Percentiles rank a stretch among this genome's conserved stretches.
Conservation (phyloP, 35 echinoderm and acorn worm genomes). For the Patiria miniata region DNA sequence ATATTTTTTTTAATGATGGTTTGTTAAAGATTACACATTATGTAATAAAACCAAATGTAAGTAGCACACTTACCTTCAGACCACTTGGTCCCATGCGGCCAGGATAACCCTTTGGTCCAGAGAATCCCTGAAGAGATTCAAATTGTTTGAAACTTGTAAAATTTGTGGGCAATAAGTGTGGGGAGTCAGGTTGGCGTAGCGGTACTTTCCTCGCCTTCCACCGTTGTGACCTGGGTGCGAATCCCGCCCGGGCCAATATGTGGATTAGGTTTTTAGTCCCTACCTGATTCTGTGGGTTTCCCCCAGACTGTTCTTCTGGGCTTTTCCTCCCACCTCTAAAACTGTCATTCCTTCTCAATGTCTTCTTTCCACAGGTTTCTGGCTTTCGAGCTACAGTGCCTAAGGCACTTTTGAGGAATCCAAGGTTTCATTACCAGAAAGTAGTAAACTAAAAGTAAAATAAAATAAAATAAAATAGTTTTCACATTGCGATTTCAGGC, state of each 20-base stretch:
- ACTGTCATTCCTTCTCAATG: neutral
- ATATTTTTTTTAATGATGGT: neutral
- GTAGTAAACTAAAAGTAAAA: too few relatives aligned
- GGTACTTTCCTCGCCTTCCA: too few relatives aligned
- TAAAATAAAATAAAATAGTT: too few relatives aligned
- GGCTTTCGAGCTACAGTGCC: neutral
- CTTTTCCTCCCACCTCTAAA: too few relatives aligned
- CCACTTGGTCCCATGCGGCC: constrained; percentile 17
- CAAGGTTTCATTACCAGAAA: too few relatives aligned
- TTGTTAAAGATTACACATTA: neutral
- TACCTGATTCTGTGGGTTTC: too few relatives aligned
- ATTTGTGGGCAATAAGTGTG: neutral
- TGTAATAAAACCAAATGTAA: neutral
- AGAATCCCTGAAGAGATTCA: neutral
- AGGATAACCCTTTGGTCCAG: neutral
- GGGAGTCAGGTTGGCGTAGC: neutral
- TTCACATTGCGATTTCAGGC: too few relatives aligned
- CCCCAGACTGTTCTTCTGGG: too few relatives aligned
- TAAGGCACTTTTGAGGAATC: too few relatives aligned
- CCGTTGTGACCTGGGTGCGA: too few relatives aligned
- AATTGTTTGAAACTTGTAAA: neutral
- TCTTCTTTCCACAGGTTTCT: neutral
- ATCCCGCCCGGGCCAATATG: too few relatives aligned
- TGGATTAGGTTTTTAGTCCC: too few relatives aligned
- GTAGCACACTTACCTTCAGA: neutral